Percentiles rank a stretch among this genome's conserved stretches.
phyloP scores from a whole-genome alignment of 2,888 invertebrate genomes.

The Sinodicranocentrus sp. region DNA sequence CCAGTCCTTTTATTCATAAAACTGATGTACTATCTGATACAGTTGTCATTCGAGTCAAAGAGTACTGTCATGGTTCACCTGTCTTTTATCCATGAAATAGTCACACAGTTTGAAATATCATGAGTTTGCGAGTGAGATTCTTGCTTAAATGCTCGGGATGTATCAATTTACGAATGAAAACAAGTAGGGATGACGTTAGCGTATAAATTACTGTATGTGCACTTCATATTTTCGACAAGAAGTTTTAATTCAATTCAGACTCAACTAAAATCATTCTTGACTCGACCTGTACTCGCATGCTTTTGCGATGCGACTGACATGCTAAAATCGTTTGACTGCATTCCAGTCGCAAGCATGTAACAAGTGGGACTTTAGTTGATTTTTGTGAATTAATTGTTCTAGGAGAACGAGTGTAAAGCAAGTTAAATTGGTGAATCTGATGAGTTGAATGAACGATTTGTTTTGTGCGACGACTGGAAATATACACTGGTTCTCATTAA shows the following conservation, averaged over 20 bases:
- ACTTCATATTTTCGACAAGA: too few species aligned
- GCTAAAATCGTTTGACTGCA: too few species aligned
- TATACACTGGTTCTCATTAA: conserved; percentile 51
- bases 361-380: too few species aligned
- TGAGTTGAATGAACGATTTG: conserved; percentile 31
- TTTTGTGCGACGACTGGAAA: conserved; percentile 45
- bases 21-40: conserved; percentile 20
- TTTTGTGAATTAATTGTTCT: too few species aligned
- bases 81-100: conserved; percentile 52
- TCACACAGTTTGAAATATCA: conserved; percentile 51
- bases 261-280: too few species aligned
- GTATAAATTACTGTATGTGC: neutral
- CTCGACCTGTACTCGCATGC: too few species aligned
- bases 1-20: conserved; percentile 30
- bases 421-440: conserved; percentile 12
- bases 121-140: conserved; percentile 19
- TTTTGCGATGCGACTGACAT: too few species aligned
- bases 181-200: conserved; percentile 13
- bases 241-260: too few species aligned
- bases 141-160: conserved; percentile 44
- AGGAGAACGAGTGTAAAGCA: neutral
- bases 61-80: conserved; percentile 42
- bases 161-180: conserved; percentile 6
- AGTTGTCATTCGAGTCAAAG: conserved; percentile 51
- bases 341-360: too few species aligned